phyloP scores from a whole-genome alignment of 2,888 invertebrate species.

The Aleiodes testaceus region DNA sequence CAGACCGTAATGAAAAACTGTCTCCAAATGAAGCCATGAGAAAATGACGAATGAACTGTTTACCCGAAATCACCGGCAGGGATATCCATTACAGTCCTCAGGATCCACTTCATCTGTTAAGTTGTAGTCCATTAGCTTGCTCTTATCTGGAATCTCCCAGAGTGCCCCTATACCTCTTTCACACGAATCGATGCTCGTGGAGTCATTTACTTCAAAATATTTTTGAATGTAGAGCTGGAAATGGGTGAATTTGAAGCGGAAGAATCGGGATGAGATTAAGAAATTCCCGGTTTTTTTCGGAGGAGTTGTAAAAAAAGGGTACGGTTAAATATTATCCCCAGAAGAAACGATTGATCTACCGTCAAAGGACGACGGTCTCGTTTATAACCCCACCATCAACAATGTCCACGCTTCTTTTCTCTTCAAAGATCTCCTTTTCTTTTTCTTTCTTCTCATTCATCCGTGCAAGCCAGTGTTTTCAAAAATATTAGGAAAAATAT shows the following conservation, averaged over 20 bases:
- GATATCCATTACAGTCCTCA: conserved; percentile 59
- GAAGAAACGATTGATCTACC: neutral
- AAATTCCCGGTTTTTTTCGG: neutral
- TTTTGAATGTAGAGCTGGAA: neutral
- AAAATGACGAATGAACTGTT: conserved; percentile 68
- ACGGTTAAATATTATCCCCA: conserved; percentile 12
- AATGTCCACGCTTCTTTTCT: conserved; percentile 35
- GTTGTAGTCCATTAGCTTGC: conserved; percentile 62
- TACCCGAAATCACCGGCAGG: conserved; percentile 57
- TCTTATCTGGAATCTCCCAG: conserved; percentile 39
- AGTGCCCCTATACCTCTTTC: neutral
- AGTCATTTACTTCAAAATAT: conserved; percentile 51
- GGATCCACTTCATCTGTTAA: conserved; percentile 48
- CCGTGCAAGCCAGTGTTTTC: conserved; percentile 56
- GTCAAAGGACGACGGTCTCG: conserved; percentile 31
- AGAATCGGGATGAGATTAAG: neutral
- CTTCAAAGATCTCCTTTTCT: neutral
- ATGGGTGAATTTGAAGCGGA: too few relatives aligned
- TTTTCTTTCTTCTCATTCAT: conserved; percentile 17
- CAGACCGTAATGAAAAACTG: conserved; percentile 39
- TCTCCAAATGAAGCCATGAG: conserved; percentile 24
- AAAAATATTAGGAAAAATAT: conserved; percentile 69
- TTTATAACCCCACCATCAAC: conserved; percentile 41
- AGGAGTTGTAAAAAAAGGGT: neutral
- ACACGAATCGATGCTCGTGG: conserved; percentile 52